Conservation (phyloP, 1,140 invertebrate species). For the Heliconius eleuchia region DNA sequence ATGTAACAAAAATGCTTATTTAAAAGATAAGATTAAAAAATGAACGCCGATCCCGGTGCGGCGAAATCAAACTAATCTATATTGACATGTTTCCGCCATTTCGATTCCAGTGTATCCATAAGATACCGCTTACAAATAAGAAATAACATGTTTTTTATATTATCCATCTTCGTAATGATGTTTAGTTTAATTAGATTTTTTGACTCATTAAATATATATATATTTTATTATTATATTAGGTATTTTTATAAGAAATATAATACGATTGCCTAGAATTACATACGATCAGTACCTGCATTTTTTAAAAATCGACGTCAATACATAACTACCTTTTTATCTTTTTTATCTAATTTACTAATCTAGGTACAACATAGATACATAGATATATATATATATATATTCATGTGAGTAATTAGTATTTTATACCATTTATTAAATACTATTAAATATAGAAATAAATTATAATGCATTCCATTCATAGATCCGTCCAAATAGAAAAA, state of each 20-base stretch:
- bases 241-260: no score
- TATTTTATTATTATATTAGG: slow-evolving; percentile 16
- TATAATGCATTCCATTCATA: background rate
- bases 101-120: slow-evolving; percentile 67
- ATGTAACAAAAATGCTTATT: slow-evolving; percentile 38
- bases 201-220: slow-evolving; percentile 20
- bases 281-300: no score
- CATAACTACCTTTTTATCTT: no score
- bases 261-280: no score
- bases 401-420: background rate
- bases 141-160: slow-evolving; percentile 53
- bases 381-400: background rate
- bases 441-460: background rate
- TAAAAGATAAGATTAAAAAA: slow-evolving; percentile 46
- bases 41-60: slow-evolving; percentile 48
- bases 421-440: background rate
- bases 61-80: slow-evolving; percentile 62
- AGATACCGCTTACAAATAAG: slow-evolving; percentile 60
- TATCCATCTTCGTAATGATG: slow-evolving; percentile 43
- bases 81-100: slow-evolving; percentile 78
- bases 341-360: background rate
- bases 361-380: background rate
- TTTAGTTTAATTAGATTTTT: background rate
- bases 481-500: slow-evolving; percentile 18
- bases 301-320: no score